Evolutionary conservation across 37 sponge, comb jelly and placozoan species (phyloP), one percentile per base, ranked within the genome.

Genomic region (Petrosia ficiformis): DNA sequence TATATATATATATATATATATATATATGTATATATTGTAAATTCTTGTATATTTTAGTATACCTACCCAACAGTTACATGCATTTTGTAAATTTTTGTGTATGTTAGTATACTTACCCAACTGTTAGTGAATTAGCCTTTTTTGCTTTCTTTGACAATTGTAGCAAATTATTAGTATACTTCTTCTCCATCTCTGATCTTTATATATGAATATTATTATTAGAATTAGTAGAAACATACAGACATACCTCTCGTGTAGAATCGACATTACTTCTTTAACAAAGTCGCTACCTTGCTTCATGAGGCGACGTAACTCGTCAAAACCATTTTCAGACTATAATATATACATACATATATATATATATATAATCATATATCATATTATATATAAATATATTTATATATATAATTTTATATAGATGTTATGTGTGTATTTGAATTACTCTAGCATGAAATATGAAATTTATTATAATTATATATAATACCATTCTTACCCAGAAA

Each of bases 281-380:
- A 93, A 89, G 21, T 93, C 94, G 6, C 77, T 77, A 8, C 90
- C 86, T 6, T 81, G 80, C 41, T 89, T 93, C 73, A 86, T 82
- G 72, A 73, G 74, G 0, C 82, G 67, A 16, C 82, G 78, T 19
- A 93, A 76, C 68, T 84, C 89, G 22, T 93, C 90, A 32, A 79
- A 93, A 0, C 94, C 94, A 69, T 77, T 71, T 31, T 67, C 80
- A 11, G 43, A 77, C 93, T 92, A 57, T 34, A 16, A 64, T 21
- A 48, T 66, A 3, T 37, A 22, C 39, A 28, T 4, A 30, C 22
- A 37, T 22, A 75, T 14, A 61, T 14, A 61, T 22, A 61, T 1
- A n/a, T n/a, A n/a, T n/a, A n/a, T n/a, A n/a, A n/a, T n/a, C n/a
- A n/a, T n/a, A n/a, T n/a, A n/a, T n/a, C 24, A 59, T 25, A 32